These are phyloP conservation scores for Malacoctenus gilli DNA, from an alignment of 2,797 vertebrate genomes.

Conservation along the genomic window DNA sequence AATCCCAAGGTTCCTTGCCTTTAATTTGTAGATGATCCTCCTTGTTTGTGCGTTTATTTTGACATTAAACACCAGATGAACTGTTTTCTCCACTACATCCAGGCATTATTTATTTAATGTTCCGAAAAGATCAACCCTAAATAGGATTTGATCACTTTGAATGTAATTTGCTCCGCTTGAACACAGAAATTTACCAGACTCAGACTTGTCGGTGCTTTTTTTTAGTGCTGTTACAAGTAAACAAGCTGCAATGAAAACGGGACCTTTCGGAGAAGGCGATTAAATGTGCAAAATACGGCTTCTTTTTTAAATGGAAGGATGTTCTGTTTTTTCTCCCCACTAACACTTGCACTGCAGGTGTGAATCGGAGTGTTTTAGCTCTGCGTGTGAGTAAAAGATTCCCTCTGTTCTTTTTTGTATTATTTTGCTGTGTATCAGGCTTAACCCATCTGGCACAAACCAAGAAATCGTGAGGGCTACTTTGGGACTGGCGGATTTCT, in stretches of 20 bases:
- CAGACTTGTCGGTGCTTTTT: neutral
- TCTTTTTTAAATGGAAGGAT: neutral
- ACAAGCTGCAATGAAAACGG: neutral
- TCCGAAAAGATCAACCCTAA: neutral
- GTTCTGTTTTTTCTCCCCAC: no score
- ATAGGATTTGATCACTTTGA: neutral
- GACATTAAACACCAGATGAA: no score
- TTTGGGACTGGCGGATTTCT: slow-evolving; percentile 18
- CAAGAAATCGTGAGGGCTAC: slow-evolving; percentile 18
- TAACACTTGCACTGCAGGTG: neutral
- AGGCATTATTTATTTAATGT: no score
- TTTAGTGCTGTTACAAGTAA: neutral
- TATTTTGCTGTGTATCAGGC: neutral
- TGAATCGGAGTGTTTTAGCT: neutral
- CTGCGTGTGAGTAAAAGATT: slow-evolving; percentile 7
- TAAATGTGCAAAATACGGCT: neutral
- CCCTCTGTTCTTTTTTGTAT: slow-evolving; percentile 9
- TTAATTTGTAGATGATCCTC: no score
- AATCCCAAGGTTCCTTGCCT: no score
- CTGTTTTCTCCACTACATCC: neutral
- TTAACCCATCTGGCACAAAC: slow-evolving; percentile 37
- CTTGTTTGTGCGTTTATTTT: no score
- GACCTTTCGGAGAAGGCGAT: neutral
- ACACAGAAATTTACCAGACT: neutral
- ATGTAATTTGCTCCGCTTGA: neutral